Evolutionary conservation across 2,113 vertebrate species (phyloP).

Genomic region (Melanerpes formicivorus): DNA sequence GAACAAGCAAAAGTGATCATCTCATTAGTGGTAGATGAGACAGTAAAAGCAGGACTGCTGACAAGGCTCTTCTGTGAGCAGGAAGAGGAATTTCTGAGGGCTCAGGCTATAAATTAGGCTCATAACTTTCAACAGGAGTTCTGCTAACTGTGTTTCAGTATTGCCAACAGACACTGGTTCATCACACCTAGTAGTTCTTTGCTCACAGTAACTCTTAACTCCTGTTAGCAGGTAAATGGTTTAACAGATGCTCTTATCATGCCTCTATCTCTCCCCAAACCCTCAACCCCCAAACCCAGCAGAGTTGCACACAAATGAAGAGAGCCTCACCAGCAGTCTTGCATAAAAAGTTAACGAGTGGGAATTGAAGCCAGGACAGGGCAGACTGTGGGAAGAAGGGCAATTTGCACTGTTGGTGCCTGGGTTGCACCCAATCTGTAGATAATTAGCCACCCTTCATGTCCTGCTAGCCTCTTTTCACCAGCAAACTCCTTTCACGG

Average conservation of each 20-base stretch:
- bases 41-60: background rate
- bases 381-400: constrained; percentile 36
- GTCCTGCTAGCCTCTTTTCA: constrained; percentile 18
- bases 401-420: background rate
- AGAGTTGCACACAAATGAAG: background rate
- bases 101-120: background rate
- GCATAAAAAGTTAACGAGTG: background rate
- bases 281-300: background rate
- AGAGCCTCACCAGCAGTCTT: background rate
- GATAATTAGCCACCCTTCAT: constrained; percentile 38
- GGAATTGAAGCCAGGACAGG: background rate
- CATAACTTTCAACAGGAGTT: background rate
- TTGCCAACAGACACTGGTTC: background rate
- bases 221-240: background rate
- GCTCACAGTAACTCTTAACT: background rate
- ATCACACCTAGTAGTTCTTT: background rate
- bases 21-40: background rate
- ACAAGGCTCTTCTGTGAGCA: background rate
- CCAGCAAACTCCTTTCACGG: background rate
- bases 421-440: background rate
- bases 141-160: background rate
- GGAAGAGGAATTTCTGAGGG: background rate
- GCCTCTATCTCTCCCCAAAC: background rate
- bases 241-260: background rate
- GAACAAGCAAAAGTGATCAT: background rate